Evolutionary conservation across 2,888 invertebrate genomes (phyloP).

Genomic region (Aromia moschata): DNA sequence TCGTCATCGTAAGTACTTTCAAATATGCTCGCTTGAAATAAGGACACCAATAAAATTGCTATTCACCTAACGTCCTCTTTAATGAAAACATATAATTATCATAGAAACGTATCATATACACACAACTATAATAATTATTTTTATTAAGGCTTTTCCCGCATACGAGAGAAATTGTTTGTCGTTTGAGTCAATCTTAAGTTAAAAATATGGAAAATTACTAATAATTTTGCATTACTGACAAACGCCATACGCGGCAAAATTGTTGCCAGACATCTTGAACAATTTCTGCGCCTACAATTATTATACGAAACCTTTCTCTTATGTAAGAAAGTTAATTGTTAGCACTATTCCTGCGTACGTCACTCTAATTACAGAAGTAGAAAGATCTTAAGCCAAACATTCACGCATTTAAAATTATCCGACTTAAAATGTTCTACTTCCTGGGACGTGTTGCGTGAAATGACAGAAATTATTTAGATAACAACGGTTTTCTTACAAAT

Average conservation of each 20-base stretch:
- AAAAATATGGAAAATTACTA: not conserved
- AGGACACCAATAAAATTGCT: too few species aligned
- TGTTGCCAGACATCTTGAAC: not conserved
- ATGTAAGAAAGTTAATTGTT: constrained; percentile 32
- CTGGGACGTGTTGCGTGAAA: not conserved
- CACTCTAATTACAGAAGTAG: constrained; percentile 16
- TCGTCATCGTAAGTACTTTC: too few species aligned
- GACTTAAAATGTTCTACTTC: constrained; percentile 9
- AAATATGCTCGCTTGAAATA: too few species aligned
- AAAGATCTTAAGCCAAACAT: constrained; percentile 9
- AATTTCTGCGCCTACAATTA: not conserved
- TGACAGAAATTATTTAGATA: not conserved
- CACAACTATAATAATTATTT: too few species aligned
- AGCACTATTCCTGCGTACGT: constrained; percentile 17
- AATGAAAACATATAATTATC: too few species aligned
- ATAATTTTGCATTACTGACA: not conserved
- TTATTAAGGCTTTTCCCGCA: too few species aligned
- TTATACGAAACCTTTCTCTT: constrained; percentile 29
- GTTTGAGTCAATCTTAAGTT: not conserved
- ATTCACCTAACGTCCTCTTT: too few species aligned
- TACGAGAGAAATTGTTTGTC: too few species aligned
- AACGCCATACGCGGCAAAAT: not conserved
- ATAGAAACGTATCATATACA: too few species aligned
- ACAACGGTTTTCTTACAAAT: too few species aligned
- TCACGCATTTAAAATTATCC: constrained; percentile 29